A percentile compares a stretch with the other conserved stretches of the same genome.
Conservation (phyloP, 2,797 vertebrate genomes). For the Phyllotis vaccarum region DNA sequence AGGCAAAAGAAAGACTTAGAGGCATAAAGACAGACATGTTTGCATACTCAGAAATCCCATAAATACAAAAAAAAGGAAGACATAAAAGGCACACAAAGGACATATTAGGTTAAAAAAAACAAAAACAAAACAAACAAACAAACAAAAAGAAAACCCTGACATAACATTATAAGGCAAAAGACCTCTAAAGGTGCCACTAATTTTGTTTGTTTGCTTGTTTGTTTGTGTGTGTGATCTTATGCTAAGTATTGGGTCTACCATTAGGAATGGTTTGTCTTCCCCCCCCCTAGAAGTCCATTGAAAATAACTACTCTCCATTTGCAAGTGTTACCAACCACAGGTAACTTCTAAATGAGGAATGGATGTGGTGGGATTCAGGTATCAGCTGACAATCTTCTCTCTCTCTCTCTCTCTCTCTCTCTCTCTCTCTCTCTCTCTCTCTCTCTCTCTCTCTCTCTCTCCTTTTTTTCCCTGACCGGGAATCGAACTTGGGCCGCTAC, state of each 20-base stretch:
- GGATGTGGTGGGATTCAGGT: no score
- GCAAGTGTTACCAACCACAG: background rate
- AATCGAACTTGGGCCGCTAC: no score
- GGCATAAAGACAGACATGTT: background rate
- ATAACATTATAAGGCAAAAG: no score
- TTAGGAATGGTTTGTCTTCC: background rate
- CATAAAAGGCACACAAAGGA: no score
- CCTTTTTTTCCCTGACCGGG: no score
- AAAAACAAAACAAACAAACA: no score
- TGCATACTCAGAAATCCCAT: background rate
- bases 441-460: no score
- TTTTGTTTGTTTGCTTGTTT: no score
- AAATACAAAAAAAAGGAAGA: background rate
- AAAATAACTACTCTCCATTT: background rate
- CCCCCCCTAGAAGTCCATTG: background rate
- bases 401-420: no score
- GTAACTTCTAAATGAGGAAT: background rate
- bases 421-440: no score
- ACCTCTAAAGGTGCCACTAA: background rate
- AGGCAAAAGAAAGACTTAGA: background rate
- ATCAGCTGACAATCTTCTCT: no score
- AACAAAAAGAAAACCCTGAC: background rate
- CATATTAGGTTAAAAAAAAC: background rate
- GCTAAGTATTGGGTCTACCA: background rate
- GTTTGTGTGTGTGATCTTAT: background rate